Conservation (phyloP, 1,140 invertebrate species). For the Paramacrobiotus metropolitanus region DNA sequence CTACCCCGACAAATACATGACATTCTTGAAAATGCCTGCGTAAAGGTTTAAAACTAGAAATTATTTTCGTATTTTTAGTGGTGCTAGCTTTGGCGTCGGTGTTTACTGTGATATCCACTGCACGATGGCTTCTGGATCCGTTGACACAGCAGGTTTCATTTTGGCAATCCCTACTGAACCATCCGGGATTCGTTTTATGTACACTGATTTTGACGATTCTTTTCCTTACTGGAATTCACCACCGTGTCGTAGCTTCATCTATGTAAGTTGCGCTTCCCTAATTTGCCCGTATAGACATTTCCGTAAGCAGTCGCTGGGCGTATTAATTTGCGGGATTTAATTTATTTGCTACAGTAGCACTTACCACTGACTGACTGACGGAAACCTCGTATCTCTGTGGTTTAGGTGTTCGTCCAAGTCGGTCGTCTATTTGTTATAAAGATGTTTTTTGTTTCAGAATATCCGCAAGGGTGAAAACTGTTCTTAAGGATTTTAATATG, state of each 20-base stretch:
- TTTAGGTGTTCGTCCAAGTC: not conserved
- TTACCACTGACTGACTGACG: not conserved
- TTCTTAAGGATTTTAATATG: not conserved
- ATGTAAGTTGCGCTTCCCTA: no score
- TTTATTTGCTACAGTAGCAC: no score
- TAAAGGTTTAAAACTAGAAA: no score
- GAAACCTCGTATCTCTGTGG: no score
- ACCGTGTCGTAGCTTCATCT: not conserved
- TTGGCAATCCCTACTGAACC: not conserved
- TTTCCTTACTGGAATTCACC: not conserved
- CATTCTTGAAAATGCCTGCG: no score
- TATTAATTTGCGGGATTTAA: not conserved
- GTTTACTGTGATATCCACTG: not conserved
- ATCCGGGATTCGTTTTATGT: not conserved
- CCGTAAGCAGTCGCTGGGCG: not conserved
- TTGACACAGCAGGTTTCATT: not conserved
- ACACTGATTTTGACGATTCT: not conserved
- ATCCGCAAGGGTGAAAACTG: not conserved
- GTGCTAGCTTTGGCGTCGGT: not conserved
- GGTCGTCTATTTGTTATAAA: no score
- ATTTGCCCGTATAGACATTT: no score
- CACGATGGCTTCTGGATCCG: slow-evolving; percentile 1
- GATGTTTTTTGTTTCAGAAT: not conserved
- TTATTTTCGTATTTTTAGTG: not conserved
- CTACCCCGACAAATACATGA: no score